phyloP scores from a whole-genome alignment of 2,797 vertebrate genomes.

The Myotis planiceps region DNA sequence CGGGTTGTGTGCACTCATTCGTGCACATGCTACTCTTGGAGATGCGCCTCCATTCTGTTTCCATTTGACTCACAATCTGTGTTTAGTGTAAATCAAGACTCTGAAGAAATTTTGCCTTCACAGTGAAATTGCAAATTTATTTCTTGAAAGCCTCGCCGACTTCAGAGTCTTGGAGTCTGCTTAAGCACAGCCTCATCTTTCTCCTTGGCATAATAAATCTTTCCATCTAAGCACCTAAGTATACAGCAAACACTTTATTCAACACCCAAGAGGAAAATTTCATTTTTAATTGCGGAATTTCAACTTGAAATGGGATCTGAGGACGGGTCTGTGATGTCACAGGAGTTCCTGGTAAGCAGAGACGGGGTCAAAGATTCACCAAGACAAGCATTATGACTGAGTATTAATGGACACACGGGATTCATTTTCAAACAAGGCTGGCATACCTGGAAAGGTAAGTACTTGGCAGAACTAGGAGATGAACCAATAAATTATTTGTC shows the following conservation, averaged over 20 bases:
- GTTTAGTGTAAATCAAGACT: not conserved
- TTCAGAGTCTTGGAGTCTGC: not conserved
- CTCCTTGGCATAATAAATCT: not conserved
- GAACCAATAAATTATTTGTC: conserved; percentile 92
- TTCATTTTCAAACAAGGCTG: conserved; percentile 74
- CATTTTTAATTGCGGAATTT: not conserved
- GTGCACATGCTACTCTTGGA: not conserved
- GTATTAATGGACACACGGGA: conserved; percentile 72
- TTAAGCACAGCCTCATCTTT: not conserved
- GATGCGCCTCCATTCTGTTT: not conserved
- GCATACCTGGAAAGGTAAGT: conserved; percentile 87
- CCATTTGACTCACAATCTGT: not conserved
- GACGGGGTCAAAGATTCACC: conserved; percentile 38
- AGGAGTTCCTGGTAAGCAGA: not conserved
- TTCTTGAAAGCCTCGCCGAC: not conserved
- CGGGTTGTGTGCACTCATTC: accelerated
- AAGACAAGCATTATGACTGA: conserved; percentile 49
- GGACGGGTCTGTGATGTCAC: accelerated
- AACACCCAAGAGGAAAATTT: not conserved
- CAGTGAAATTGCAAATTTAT: not conserved
- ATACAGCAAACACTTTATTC: not conserved
- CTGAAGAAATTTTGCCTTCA: conserved; percentile 16
- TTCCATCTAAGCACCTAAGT: not conserved
- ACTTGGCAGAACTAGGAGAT: conserved; percentile 84
- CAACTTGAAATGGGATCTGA: not conserved